Evolutionary conservation across 1,140 invertebrate genomes (phyloP), one percentile per base, ranked within the genome.

Genomic region (Lepidurus packardi): DNA sequence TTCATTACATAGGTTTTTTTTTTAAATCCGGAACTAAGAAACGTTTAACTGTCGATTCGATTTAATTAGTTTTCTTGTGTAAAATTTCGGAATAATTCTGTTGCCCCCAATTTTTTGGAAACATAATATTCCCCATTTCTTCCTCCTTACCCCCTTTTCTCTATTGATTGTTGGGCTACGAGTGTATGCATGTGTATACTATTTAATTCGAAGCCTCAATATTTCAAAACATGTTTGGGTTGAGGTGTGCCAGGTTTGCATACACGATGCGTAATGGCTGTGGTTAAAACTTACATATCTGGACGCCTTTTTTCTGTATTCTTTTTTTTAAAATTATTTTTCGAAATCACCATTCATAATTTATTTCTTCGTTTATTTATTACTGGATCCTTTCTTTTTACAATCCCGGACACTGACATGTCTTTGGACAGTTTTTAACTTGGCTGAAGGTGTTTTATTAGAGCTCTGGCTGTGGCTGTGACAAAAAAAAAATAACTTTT

Each of bases 261-360:
- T 65, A 65, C 53, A 65, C 53, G 53, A 65, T 65, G 53, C 53
- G 53, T 65, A 65, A 65, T 65, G 53, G 53, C 53, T 65, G 53
- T 65, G 53, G 53, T 65, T 65, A 65, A 65, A 65, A 9, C 7
- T 9, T 16, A 76, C 25, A 76, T 75, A 75, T 42, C 10, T 75
- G 34, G 34, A 41, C 74, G 75, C 34, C 16, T 45, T 45, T 76
- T n/a, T 47, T 47, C n/a, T n/a, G n/a, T 43, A 47, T 76, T 47
- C 11, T 9, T 76, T 75, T 76, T 34, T 76, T 41, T 76, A n/a
- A n/a, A n/a, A 9, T 76, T 76, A 42, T 21, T 42, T 47, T 47
- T 43, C 13, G 21, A 76, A 76, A 41, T 44, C 43, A 76, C 43
- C 75, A 45, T 78, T 78, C 47, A 78, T 73, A 25, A 16, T 78